These are phyloP conservation scores for Caradrina kadenii DNA, from an alignment of 2,888 invertebrate species.

Conservation along the genomic window DNA sequence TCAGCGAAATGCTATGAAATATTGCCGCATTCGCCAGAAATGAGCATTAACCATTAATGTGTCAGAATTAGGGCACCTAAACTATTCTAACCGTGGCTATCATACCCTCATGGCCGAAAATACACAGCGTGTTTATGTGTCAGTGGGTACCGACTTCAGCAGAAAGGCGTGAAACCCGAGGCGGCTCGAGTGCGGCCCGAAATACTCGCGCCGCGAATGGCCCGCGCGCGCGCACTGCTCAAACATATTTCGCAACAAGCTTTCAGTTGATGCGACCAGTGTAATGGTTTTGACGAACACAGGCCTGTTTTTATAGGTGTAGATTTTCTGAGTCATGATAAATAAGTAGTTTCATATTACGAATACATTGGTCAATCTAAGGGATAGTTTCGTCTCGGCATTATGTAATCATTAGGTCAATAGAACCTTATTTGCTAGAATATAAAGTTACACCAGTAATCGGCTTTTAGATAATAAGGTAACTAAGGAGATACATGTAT, in stretches of 20 bases:
- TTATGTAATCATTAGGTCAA: too few species aligned
- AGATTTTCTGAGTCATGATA: not conserved
- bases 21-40: conserved; percentile 29
- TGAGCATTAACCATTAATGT: conserved; percentile 8
- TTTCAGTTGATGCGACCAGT: conserved; percentile 56
- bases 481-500: too few species aligned
- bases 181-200: conserved; percentile 69
- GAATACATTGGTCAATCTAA: too few species aligned
- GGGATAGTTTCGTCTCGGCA: too few species aligned
- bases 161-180: conserved; percentile 71
- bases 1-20: not conserved
- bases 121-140: conserved; percentile 61
- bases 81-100: conserved; percentile 29
- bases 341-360: too few species aligned
- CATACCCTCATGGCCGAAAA: conserved; percentile 46
- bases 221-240: conserved; percentile 64
- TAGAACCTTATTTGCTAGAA: too few species aligned
- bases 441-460: too few species aligned
- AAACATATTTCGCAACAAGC: conserved; percentile 75
- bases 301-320: not conserved
- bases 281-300: conserved; percentile 10
- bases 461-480: too few species aligned
- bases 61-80: conserved; percentile 39
- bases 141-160: conserved; percentile 56
- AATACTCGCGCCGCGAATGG: conserved; percentile 73